Evolutionary conservation across 2,113 vertebrate species (phyloP), one percentile per base, ranked within the genome.

Genomic region (Prunella fulvescens): DNA sequence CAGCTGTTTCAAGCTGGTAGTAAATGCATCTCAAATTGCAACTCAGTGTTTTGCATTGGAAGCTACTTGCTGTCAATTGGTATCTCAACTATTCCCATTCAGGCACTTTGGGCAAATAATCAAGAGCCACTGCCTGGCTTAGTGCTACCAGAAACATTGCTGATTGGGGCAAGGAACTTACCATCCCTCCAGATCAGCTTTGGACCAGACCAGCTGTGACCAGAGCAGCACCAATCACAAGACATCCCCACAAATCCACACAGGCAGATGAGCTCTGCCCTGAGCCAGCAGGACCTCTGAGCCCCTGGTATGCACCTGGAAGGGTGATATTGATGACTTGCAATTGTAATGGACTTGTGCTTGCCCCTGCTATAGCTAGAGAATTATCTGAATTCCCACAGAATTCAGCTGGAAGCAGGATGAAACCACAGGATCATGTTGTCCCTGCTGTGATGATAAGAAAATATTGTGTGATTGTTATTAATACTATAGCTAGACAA

Each of bases 1-100:
- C 81, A 87, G 71, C 79, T 86, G 74, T 45, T 85, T 86, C 91
- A 70, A 72, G 54, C 33, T 85, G 66, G 42, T 90, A 71, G 54
- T 80, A 77, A 86, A 74, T 60, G 62, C 57, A 86, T 51, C 64
- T 86, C 67, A 26, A 47, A 62, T 42, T 86, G 60, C 74, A 90
- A 15, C 81, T 88, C 14, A 4, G 26, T 71, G 24, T 37, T 67
- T 86, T 45, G 60, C 39, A 88, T 40, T 78, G 71, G 64, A 90
- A 90, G 51, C 47, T 71, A 8, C 35, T 56, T 37, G 35, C 47
- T 56, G 33, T 66, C 60, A 40, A n/a, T 51, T 67, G 60, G 13
- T 25, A 26, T 40, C 60, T 58, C 47, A 29, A n/a, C 60, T 83
- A 9, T 61, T 93, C 61, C 44, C 14, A 48, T 74, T 70, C 48